Percentiles rank a stretch among this genome's conserved stretches.
phyloP scores from a whole-genome alignment of 2,797 vertebrate genomes.

The Loris lydekkerianus region DNA sequence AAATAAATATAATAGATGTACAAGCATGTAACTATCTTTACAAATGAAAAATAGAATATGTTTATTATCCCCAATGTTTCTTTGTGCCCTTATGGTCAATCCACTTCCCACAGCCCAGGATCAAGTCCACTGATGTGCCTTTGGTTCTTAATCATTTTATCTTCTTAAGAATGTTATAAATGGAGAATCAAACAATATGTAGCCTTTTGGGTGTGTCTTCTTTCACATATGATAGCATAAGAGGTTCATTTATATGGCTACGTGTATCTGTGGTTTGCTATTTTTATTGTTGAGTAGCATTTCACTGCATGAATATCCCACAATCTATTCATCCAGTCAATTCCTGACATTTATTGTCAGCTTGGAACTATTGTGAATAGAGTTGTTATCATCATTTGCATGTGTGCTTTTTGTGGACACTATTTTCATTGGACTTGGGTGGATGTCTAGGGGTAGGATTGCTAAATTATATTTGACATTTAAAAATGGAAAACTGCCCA shows the following conservation, averaged over 20 bases:
- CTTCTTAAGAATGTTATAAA: neutral
- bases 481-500: neutral
- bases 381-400: neutral
- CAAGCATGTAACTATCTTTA: neutral
- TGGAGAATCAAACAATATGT: neutral
- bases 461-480: neutral
- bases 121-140: neutral
- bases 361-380: neutral
- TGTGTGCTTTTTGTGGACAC: neutral
- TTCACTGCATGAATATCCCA: neutral
- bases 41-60: neutral
- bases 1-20: neutral
- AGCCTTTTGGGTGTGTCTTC: neutral
- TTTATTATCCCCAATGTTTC: neutral
- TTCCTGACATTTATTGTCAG: neutral
- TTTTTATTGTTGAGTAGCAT: neutral
- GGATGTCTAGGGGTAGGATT: neutral
- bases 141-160: neutral
- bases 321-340: neutral
- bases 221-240: neutral
- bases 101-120: neutral
- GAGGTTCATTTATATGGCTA: no score
- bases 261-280: neutral
- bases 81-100: neutral
- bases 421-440: neutral